Base-by-base conservation (phyloP, 2,888 invertebrate genomes). In the Sabatieria punctata region DNA sequence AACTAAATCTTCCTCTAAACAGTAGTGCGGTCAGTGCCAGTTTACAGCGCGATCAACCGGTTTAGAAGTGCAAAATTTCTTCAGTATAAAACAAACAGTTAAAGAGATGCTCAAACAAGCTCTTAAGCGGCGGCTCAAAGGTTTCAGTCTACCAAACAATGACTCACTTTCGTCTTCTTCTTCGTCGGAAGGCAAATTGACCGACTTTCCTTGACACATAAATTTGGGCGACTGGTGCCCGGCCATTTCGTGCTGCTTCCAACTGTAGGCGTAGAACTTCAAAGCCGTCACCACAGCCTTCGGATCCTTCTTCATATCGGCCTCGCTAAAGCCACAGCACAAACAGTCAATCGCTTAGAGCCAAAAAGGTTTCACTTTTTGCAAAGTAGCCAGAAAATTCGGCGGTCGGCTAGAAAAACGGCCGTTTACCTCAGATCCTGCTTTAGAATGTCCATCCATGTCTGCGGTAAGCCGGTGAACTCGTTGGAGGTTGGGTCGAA, bases 201-300 rank as follows among this genome's bases (percentile, higher is more conserved):
- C 41, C 19, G 36, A 15, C 36, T 47, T 30, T 48, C 26, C 8
- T n/a, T n/a, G n/a, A n/a, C n/a, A n/a, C n/a, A n/a, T n/a, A n/a
- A n/a, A n/a, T n/a, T n/a, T n/a, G n/a, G n/a, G n/a, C n/a, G n/a
- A n/a, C n/a, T n/a, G n/a, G n/a, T n/a, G 22, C 18, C 26, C 41
- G 21, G 46, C 23, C 39, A 39, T 38, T 30, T 54, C 50, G 41
- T 60, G 54, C 33, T 57, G 57, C 39, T 57, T 55, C 43, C 60
- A 49, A 18, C 59, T 54, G 4, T 54, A 51, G 21, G 85, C 83
- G 65, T 85, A 86, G 64, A 80, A 85, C 61, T 84, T 84, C 45
- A 91, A 77, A 24, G 89, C 91, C 63, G 85, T 82, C 47, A 85
- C 77, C 1, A 85, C 85, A 33, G 86, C 86, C 59, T 79, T 77